Percentiles rank a stretch among this genome's conserved stretches.
These are phyloP conservation scores for Globia sparganii DNA, from an alignment of 2,888 invertebrate genomes.

Conservation along the genomic window DNA sequence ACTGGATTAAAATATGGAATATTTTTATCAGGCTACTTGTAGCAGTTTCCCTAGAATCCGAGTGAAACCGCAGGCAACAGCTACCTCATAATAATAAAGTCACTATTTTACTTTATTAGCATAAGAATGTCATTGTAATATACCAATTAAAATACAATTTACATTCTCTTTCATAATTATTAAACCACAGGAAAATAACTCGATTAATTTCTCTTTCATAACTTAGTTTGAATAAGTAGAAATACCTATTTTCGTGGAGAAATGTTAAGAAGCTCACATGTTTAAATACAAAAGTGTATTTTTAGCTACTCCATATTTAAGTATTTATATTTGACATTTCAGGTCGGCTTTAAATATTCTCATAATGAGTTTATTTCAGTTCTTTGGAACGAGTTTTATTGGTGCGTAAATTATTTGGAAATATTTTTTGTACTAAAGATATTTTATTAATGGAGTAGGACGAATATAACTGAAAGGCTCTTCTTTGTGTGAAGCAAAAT, in stretches of 20 bases:
- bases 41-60: too few relatives aligned
- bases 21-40: background rate
- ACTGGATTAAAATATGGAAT: background rate
- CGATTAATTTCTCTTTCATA: background rate
- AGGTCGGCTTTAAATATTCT: conserved; percentile 36
- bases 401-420: conserved; percentile 2
- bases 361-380: conserved; percentile 44
- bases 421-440: background rate
- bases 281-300: conserved; percentile 19
- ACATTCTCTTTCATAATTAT: conserved; percentile 24
- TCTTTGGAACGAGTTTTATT: conserved; percentile 3
- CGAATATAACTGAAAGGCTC: background rate
- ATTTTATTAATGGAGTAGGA: background rate
- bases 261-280: background rate
- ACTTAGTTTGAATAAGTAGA: conserved; percentile 1
- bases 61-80: too few relatives aligned
- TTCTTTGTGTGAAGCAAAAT: background rate
- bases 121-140: background rate
- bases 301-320: conserved; percentile 11
- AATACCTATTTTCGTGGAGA: conserved; percentile 24
- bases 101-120: background rate
- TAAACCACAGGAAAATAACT: conserved; percentile 10
- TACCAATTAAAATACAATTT: conserved; percentile 19
- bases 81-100: background rate
- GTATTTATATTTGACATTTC: conserved; percentile 46